Evolutionary conservation across 2,113 vertebrate genomes (phyloP), one percentile per base, ranked within the genome.

Genomic region (Thunnus thynnus): DNA sequence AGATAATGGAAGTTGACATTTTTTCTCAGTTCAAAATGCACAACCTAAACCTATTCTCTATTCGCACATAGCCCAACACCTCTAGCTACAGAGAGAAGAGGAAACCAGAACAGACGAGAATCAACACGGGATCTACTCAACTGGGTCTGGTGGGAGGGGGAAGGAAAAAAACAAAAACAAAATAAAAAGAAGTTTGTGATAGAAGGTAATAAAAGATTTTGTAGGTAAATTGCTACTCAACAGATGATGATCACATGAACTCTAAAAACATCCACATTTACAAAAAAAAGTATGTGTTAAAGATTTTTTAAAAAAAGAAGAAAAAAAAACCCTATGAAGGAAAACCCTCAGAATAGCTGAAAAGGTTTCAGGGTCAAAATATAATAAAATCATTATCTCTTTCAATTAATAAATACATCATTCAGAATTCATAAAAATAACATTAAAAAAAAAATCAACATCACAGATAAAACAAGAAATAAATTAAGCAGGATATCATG

Each of bases 351-450:
- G 71, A 90, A 76, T 57, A 74, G 55, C 72, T 9, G 70, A 89
- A 76, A 68, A 22, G 22, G 36, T 80, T 58, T 84, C 61, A 85
- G 72, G 83, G 82, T 86, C 70, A 83, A 86, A 93, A 94, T 87
- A 91, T 88, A 94, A 93, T 93, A 92, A 93, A 92, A 93, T 89
- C 88, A 86, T 85, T 88, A 78, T 89, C 88, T 93, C 93, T 93
- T 92, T 93, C 86, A 92, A 91, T 93, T 91, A 96, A 95, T 96
- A 96, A 96, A 95, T 96, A 95, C 93, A 94, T 92, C 86, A 92
- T 92, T 93, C 89, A 92, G 88, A 92, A 91, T 94, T 78, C 86
- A 92, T 92, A 86, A 88, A 93, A 93, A 92, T 62, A 93, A 91
- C 69, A 64, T 63, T 56, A 64, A 85, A 83, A 72, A 81, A 76